Conservation (phyloP, 2,797 vertebrate species). For the Myripristis jacobus region DNA sequence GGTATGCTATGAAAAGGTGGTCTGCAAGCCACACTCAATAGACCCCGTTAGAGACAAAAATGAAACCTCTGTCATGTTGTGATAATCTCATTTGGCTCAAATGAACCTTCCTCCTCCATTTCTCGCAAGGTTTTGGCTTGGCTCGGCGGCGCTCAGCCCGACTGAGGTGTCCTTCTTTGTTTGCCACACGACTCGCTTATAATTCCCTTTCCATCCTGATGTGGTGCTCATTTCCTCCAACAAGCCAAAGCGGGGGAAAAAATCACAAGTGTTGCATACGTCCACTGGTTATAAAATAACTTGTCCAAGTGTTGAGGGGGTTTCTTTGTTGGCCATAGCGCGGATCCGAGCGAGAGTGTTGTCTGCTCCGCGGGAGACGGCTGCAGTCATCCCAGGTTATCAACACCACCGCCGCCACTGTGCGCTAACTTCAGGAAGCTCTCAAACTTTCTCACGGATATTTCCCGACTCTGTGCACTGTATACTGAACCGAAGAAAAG, state of each 20-base stretch:
- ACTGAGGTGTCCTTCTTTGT: conserved; percentile 77
- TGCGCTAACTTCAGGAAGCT: conserved; percentile 55
- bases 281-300: conserved; percentile 24
- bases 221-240: conserved; percentile 1
- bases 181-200: conserved; percentile 60
- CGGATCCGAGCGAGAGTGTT: conserved; percentile 52
- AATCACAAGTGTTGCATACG: neutral
- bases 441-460: conserved; percentile 24
- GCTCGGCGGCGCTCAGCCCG: conserved; percentile 58
- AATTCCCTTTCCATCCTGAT: conserved; percentile 43
- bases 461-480: neutral
- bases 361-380: conserved; percentile 62
- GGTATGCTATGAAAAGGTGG: conserved; percentile 39
- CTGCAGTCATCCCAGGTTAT: conserved; percentile 62
- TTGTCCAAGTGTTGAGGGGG: conserved; percentile 42
- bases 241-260: neutral
- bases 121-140: conserved; percentile 49
- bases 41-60: conserved; percentile 36
- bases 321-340: conserved; percentile 73
- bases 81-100: conserved; percentile 51
- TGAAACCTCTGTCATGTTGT: conserved; percentile 49
- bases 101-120: conserved; percentile 75
- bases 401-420: conserved; percentile 24
- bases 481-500: neutral
- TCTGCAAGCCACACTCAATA: conserved; percentile 24